Base-by-base conservation (phyloP, 2,113 vertebrate genomes). In the Apistogramma diplotaenia region DNA sequence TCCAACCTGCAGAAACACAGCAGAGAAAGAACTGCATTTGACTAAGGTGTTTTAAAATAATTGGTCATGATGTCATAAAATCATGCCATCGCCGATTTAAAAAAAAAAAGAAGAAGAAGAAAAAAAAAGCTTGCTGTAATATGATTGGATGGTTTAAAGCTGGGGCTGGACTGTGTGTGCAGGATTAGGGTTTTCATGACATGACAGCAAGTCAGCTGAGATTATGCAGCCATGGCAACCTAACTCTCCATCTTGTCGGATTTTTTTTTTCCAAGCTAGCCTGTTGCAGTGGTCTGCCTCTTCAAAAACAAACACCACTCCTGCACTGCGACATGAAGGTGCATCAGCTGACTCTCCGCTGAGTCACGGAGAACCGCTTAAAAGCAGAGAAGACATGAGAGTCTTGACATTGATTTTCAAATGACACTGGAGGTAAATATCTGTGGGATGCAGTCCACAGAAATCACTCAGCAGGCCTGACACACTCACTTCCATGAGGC, bases 241-340 rank as follows among this genome's bases (percentile, higher is more conserved):
- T 8, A 65, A 49, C 27, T 18, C 23, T 51, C 12, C n/a, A 25
- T 15, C 21, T 1, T 12, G 31, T 23, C 33, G 62, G 27, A 19
- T n/a, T 31, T 79, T 43, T 8, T 8, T 8, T 7, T 8, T 8
- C 5, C 11, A 16, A 43, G 73, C 6, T 73, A 60, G 79, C 79
- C 86, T 89, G 87, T 85, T 90, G 86, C 76, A 21, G 55, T 37
- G 19, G 25, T 15, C 21, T 4, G 21, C 33, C 59, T 57, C 46
- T 19, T 35, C 33, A 43, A n/a, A 60, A 65, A 58, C 55, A 56
- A 60, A 82, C 76, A 37, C 4, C 19, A 19, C 13, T 87, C 89
- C 91, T 90, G 89, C 87, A 94, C 83, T 94, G 93, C 89, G 90
- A 86, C 92, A 90, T 83, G 72, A 85, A 78, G 75, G 81, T 49